Percentiles rank a stretch among this genome's conserved stretches.
Evolutionary conservation across 1,140 invertebrate genomes (phyloP).

Genomic region (Neodiprion lecontei): DNA sequence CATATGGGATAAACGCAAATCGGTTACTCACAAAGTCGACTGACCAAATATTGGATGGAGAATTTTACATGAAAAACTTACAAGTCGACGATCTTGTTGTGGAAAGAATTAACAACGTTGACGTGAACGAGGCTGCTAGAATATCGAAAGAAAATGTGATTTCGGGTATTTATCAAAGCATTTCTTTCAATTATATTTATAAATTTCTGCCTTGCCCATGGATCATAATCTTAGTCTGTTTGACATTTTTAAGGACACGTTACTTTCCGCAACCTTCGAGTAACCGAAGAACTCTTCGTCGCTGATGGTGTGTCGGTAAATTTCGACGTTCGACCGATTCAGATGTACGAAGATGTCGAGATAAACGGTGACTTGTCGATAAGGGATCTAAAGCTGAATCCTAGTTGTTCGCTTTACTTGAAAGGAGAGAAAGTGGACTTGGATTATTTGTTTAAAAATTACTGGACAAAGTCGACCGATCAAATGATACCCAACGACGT

Average conservation of each 20-base stretch:
- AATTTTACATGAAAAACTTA: constrained; percentile 30
- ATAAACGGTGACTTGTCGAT: constrained; percentile 30
- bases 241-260: constrained; percentile 30
- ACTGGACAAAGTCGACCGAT: constrained; percentile 44
- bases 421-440: constrained; percentile 18
- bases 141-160: constrained; percentile 45
- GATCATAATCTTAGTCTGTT: background rate
- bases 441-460: constrained; percentile 18
- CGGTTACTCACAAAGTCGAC: constrained; percentile 42
- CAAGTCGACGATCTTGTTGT: constrained; percentile 34
- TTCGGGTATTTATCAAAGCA: constrained; percentile 32
- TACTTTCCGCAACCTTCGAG: constrained; percentile 28
- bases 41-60: constrained; percentile 39
- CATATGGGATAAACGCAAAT: constrained; percentile 36
- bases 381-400: constrained; percentile 22
- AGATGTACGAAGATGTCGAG: constrained; percentile 36
- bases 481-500: constrained; percentile 32
- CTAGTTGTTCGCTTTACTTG: constrained; percentile 8
- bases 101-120: constrained; percentile 42
- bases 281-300: constrained; percentile 33
- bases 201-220: background rate
- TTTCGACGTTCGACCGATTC: constrained; percentile 10
- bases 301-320: constrained; percentile 18
- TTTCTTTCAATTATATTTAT: background rate
- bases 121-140: constrained; percentile 42